These are phyloP conservation scores for Copidosoma floridanum DNA, from an alignment of 1,140 invertebrate species.

Conservation along the genomic window DNA sequence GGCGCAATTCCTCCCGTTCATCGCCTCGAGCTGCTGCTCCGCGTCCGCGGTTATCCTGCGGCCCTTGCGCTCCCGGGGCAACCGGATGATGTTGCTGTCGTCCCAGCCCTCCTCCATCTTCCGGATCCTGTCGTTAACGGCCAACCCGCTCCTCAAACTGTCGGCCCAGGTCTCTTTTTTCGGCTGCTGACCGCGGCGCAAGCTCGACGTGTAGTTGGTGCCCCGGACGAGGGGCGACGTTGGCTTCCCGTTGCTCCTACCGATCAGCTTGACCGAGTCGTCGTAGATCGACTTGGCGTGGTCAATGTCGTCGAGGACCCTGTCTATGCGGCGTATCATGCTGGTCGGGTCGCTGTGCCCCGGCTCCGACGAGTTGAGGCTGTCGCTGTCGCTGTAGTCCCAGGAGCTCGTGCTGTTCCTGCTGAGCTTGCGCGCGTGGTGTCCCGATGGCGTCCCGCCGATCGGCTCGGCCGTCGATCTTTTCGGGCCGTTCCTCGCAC, in stretches of 20 bases:
- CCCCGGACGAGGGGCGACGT: not conserved
- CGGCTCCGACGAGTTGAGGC: constrained; percentile 53
- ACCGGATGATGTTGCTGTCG: constrained; percentile 45
- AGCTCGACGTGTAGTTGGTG: constrained; percentile 8
- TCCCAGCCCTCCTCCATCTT: constrained; percentile 52
- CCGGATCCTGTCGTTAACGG: constrained; percentile 32
- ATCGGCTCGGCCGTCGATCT: constrained; percentile 23
- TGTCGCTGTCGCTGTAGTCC: constrained; percentile 60
- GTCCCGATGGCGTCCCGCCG: constrained; percentile 12
- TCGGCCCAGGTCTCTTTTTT: constrained; percentile 56
- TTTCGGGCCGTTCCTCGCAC: constrained; percentile 13
- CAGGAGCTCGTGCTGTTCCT: constrained; percentile 60
- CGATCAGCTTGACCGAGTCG: not conserved
- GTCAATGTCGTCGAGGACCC: constrained; percentile 33
- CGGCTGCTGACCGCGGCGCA: constrained; percentile 30
- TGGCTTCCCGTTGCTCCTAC: not conserved
- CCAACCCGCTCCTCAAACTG: constrained; percentile 37
- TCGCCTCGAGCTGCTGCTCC: constrained; percentile 28
- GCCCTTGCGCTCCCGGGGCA: constrained; percentile 45
- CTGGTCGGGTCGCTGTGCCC: constrained; percentile 32
- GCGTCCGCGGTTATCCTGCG: constrained; percentile 45
- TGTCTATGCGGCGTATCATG: constrained; percentile 33
- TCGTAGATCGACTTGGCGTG: constrained; percentile 18
- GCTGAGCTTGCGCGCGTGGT: constrained; percentile 37
- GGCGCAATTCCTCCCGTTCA: constrained; percentile 31